Percentiles rank a stretch among this genome's conserved stretches.
phyloP scores from a whole-genome alignment of 2,797 vertebrate genomes.

The Avahi laniger region DNA sequence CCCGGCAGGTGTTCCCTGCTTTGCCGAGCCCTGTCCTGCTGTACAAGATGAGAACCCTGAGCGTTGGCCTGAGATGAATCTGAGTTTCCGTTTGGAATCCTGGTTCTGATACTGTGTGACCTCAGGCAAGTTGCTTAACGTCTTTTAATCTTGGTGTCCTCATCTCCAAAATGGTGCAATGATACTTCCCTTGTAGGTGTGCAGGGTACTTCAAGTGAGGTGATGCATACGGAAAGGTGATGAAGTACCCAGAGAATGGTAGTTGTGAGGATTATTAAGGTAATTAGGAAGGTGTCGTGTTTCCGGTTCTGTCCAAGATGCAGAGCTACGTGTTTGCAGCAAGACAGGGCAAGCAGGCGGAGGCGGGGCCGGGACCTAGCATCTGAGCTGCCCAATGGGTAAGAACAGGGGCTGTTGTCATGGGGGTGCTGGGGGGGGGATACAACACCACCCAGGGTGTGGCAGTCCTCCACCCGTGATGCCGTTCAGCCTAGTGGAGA shows the following conservation, averaged over 20 bases:
- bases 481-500: background rate
- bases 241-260: background rate
- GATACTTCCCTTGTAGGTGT: background rate
- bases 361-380: too few relatives aligned
- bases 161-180: background rate
- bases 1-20: background rate
- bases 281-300: fast-evolving
- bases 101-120: background rate
- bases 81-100: background rate
- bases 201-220: background rate
- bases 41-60: background rate
- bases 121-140: fast-evolving
- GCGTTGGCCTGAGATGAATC: fast-evolving
- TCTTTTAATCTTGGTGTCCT: background rate
- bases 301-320: background rate
- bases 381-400: background rate
- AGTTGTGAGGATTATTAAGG: background rate
- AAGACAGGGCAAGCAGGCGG: background rate
- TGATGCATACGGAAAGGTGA: fast-evolving
- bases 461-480: background rate
- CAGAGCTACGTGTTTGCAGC: background rate
- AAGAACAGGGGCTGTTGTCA: background rate
- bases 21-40: background rate
- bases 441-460: fast-evolving
- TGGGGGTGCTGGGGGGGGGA: fast-evolving